Evolutionary conservation across 2,888 invertebrate species (phyloP), one percentile per base, ranked within the genome.

Genomic region (Sarcophaga variegata): DNA sequence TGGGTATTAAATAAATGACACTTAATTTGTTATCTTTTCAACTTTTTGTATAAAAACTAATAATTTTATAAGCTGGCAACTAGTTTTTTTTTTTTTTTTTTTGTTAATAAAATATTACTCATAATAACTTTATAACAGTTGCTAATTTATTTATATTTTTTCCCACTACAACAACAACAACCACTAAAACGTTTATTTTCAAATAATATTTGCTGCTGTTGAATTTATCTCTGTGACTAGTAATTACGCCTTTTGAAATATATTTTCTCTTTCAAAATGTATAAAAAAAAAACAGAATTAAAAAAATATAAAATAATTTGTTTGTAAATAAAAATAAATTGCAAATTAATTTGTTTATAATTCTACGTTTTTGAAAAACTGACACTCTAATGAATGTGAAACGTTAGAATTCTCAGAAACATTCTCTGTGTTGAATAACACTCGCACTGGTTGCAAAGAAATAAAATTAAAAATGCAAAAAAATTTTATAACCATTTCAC

Each of bases 21-120:
- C 66, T 81, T 85, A 85, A 85, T 85, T 85, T 85, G 80, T 85
- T 81, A 81, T 85, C 84, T 85, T 62, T 81, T 80, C 66, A 85
- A 62, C 25, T 81, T 85, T 81, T 20, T 81, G 20, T 81, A 71
- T 64, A 62, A 80, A 80, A 81, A 62, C 20, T 76, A 67, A 77
- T 71, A 27, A 66, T 70, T 80, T 84, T 69, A 49, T 49, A 12
- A 12, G 49, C 12, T 49, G 12, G 49, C 49, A 49, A 49, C 54
- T 14, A 17, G 2, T 54, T 5, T 54, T 14, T 12, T 2, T 5
- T 17, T 54, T 54, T 54, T 49, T 49, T 14, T 14, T 49, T 14
- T 49, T 49, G 10, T 49, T 14, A 14, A 54, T 14, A 54, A 54
- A 54, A 54, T 54, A 54, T 54, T 54, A 54, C 54, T 54, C 54